Base-by-base conservation (phyloP, 2,888 invertebrate genomes). In the Drosophila pseudotakahashii region DNA sequence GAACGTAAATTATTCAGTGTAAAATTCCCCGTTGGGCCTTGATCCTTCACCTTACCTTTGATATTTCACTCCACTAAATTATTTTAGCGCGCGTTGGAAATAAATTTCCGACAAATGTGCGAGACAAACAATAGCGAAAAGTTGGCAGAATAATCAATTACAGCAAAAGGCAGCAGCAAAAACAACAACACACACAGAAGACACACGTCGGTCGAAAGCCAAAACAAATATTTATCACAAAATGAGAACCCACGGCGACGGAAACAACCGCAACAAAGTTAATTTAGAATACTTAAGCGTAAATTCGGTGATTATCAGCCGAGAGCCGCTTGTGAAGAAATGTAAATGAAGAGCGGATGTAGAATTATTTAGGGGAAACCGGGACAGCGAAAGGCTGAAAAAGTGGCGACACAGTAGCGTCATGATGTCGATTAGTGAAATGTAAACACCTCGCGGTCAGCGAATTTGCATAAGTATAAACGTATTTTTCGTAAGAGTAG, bases 231-330 rank as follows among this genome's bases (percentile, higher is more conserved):
- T 67, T 67, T 47, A 67, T 70, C 71, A 67, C 66, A 36, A 70
- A 71, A 42, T 44, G 68, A 23, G 68, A 66, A 42, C n/a, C 41
- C 62, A 52, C 9, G 42, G 32, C 19, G 16, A 32, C 39, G 58
- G 44, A 48, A 45, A 6, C 39, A 36, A 13, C 41, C 19, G 64
- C 64, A 69, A 47, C 44, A 70, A 66, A 39, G 66, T 66, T 64
- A 70, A 78, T 78, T 80, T 75, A 14, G 58, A 57, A 78, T 47
- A 62, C 51, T 69, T 55, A 47, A 57, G 23, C 55, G 63, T 41
- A 47, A 72, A 66, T 75, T 70, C 14, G 44, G 74, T 67, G 60
- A 63, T 73, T 61, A 78, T 78, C 85, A 64, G 70, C 47, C 41
- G 57, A 60, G 41, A 60, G 54, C 47, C 58, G 69, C 52, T 75